Evolutionary conservation across 1,140 invertebrate genomes (phyloP), one percentile per base, ranked within the genome.

Genomic region (Chironomus tepperi): DNA sequence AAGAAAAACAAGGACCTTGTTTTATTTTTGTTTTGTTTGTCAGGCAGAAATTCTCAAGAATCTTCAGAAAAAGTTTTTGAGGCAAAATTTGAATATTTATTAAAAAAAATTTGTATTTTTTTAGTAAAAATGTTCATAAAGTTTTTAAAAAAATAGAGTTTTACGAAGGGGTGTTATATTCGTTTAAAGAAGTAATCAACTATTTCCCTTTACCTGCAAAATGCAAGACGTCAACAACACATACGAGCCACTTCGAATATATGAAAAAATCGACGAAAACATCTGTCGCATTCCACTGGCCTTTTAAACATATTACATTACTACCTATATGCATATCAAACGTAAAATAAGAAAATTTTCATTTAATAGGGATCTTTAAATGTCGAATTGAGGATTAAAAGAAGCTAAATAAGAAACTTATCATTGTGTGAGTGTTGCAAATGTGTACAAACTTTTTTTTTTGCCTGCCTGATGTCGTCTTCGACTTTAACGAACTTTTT

Each of bases 401-500:
- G 24, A 5, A 34, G 24, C 24, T 34, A 70, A 70, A 70, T 21
- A 12, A 16, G 65, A 70, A 70, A 70, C n/a, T 7, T 21, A 3
- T 70, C 19, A 70, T 70, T 70, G 19, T 12, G 2, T 70, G 6
- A 9, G 65, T 70, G 18, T 70, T 70, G 18, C 9, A 8, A 21
- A 9, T 21, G 65, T 10, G 16, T 70, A 16, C 65, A 70, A 67
- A 70, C 19, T 15, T 21, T 19, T 18, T 18, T 21, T 70, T 70
- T 70, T 70, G 65, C 65, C 65, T 70, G 65, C 65, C 18, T 57
- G 24, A 34, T 34, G 24, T 7, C n/a, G 9, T 57, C 9, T 16
- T 19, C 65, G 65, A 70, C 19, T 70, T 70, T 70, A 70, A 70
- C 65, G 65, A 70, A 70, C 65, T 70, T 70, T 21, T 57, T 57